A percentile compares a stretch with the other conserved stretches of the same genome.
Evolutionary conservation across 2,888 invertebrate species (phyloP).

Genomic region (Amphimallon solstitiale): DNA sequence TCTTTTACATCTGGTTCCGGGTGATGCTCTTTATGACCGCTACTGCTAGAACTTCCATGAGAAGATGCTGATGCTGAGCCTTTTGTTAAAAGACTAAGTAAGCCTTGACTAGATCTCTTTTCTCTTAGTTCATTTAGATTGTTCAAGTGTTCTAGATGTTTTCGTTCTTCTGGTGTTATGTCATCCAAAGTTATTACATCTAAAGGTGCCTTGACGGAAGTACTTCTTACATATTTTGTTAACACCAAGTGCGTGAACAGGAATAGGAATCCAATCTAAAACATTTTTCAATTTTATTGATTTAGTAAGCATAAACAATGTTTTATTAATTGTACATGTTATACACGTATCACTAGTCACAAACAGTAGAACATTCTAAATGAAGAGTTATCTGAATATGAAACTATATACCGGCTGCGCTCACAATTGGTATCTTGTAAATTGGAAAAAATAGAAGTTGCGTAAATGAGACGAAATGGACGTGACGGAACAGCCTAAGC

Average conservation of each 20-base stretch:
- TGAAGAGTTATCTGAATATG: no score
- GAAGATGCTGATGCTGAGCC: conserved; percentile 67
- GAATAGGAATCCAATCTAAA: conserved; percentile 49
- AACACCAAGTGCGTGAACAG: conserved; percentile 42
- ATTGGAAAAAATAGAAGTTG: no score
- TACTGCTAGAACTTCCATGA: conserved; percentile 65
- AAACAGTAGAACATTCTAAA: no score
- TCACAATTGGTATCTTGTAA: no score
- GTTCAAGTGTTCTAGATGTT: conserved; percentile 50
- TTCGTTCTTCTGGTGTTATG: conserved; percentile 51
- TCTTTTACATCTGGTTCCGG: conserved; percentile 38
- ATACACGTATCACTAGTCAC: no score
- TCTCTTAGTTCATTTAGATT: conserved; percentile 46
- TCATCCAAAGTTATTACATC: conserved; percentile 53
- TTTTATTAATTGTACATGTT: no score
- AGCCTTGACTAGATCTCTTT: conserved; percentile 62
- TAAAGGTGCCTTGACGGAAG: conserved; percentile 52
- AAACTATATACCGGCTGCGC: no score
- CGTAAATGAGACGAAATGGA: no score
- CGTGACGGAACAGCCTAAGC: no score
- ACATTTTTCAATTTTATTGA: no score
- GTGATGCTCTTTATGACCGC: conserved; percentile 45
- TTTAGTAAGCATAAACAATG: no score
- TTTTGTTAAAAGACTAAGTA: conserved; percentile 66
- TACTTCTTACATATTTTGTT: conserved; percentile 41